Evolutionary conservation across 2,113 vertebrate species (phyloP), one percentile per base, ranked within the genome.

Genomic region (Hyla sarda): DNA sequence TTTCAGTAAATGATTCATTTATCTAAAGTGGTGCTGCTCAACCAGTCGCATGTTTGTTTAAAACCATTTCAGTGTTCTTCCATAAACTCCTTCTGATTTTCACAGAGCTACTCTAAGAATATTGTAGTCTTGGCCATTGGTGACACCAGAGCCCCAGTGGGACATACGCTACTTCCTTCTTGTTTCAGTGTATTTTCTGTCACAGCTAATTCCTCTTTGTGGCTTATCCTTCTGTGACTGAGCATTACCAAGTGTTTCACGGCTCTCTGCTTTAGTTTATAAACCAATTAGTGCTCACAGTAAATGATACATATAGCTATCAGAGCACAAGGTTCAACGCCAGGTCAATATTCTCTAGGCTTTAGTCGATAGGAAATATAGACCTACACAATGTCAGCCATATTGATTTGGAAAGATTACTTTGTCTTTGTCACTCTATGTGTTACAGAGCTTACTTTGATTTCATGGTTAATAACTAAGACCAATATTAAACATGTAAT

Each of bases 201-300:
- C 93, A 90, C 93, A 93, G 91, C 88, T 93, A 93, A 94, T 95
- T 93, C 93, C 93, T 92, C 91, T 91, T 92, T 88, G 91, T 94
- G 93, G 91, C 93, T 91, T 91, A 90, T 92, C 93, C 93, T 89
- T 93, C 95, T 96, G 94, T 93, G 94, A 95, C 93, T 93, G 94
- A 96, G 94, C 94, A 96, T 95, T 95, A 93, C 91, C 92, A 94
- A 92, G 92, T 94, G 94, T 95, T 96, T 96, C 94, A 96, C 92
- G 92, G 95, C 95, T 96, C 93, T 87, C 81, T 96, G 95, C 92
- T 89, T 92, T 95, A 94, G 93, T 91, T 94, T 89, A 94, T 94
- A 93, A 93, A 92, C 91, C 92, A 93, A 92, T 93, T 93, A 93
- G 85, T 88, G 88, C 92, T 90, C 86, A 87, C 92, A 92, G 95